Evolutionary conservation across 2,113 vertebrate genomes (phyloP).

Genomic region (Oxyruncus cristatus): DNA sequence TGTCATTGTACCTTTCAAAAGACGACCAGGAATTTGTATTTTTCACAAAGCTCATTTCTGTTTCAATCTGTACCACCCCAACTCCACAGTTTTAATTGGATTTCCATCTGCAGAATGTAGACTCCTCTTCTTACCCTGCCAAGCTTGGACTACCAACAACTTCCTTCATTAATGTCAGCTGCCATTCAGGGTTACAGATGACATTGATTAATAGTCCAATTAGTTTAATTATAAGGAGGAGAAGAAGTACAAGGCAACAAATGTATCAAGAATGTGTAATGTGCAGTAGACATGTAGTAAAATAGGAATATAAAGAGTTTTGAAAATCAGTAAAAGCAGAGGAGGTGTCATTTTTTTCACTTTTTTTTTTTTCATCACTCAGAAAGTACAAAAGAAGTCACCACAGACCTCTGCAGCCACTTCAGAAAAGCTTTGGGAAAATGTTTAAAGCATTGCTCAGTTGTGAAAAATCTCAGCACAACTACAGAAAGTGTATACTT

Average conservation of each 20-base stretch:
- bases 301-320: not conserved
- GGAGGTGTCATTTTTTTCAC: not conserved
- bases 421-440: not conserved
- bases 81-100: not conserved
- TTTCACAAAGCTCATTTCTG: conserved; percentile 1
- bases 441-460: not conserved
- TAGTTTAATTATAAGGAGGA: conserved; percentile 44
- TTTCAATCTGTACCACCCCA: not conserved
- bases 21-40: not conserved
- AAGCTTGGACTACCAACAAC: not conserved
- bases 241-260: conserved; percentile 12
- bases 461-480: not conserved
- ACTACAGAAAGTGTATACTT: not conserved
- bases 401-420: not conserved
- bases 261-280: not conserved
- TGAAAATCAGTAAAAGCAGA: not conserved
- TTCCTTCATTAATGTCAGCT: conserved; percentile 32
- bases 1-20: not conserved
- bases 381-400: not conserved
- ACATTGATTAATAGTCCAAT: conserved; percentile 51
- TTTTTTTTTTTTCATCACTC: not conserved
- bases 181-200: conserved; percentile 1
- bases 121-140: not conserved
- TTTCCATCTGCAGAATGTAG: conserved; percentile 7
- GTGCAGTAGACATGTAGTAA: not conserved